Base-by-base conservation (phyloP, 2,797 vertebrate species). In the Ceryle rudis region DNA sequence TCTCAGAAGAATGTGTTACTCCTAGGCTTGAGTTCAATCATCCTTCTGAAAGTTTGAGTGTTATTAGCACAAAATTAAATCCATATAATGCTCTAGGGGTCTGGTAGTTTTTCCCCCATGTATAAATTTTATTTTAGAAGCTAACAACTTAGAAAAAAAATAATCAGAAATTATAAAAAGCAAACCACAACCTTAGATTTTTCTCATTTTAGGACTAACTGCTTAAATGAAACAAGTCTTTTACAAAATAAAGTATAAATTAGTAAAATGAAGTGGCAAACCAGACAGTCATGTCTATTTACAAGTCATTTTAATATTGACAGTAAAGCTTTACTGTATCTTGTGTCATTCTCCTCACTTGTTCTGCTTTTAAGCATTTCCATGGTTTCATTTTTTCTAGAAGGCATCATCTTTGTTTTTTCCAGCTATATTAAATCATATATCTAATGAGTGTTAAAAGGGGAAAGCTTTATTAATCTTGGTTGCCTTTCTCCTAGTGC, bases 401-500 rank as follows among this genome's bases (percentile, higher is more conserved):
- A 81, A 62, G 86, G 19, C 26, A 22, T 69, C 73, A 25, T 65
- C 29, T 75, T 69, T 14, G 4, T 35, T 51, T 81, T 92, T 77
- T 60, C 60, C 4, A 37, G 18, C 44, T 51, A 14, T 25, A 42
- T 91, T 86, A 90, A 91, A 77, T 62, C 14, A 4, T 25, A 80
- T 29, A 29, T 49, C 72, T 94, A 89, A 89, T 93, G 78, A 84
- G 80, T 57, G 42, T 22, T 90, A 91, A 95, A 90, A 58, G 92
- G 66, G 86, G 64, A 86, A 96, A 69, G 46, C 33, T 93, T 97
- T 89, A 95, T 95, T 95, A 95, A 92, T 96, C 89, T 65, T 90
- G 94, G 78, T 95, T 94, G 95, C 92, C 92, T 98, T 96, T 97
- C 90, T 96, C 91, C 16, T 60, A 93, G 93, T 88, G 95, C 71